Evolutionary conservation across 2,113 vertebrate species (phyloP).

Genomic region (Xenus cinereus): DNA sequence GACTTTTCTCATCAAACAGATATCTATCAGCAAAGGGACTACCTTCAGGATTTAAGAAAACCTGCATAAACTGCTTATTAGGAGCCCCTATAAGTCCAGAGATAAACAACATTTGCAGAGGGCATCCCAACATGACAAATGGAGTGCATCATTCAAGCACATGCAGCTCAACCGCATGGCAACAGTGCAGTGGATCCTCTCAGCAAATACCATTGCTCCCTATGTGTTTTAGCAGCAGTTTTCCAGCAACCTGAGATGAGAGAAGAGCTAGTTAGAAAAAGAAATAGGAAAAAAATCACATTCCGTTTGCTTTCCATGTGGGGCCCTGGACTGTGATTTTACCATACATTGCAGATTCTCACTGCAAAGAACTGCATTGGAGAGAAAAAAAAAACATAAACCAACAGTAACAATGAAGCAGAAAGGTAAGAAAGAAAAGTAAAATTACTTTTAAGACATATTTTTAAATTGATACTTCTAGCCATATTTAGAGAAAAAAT

Average conservation of each 20-base stretch:
- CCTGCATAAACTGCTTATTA: neutral
- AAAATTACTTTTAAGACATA: neutral
- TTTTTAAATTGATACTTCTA: neutral
- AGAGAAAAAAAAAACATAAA: neutral
- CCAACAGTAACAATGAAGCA: neutral
- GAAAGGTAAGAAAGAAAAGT: neutral
- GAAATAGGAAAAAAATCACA: neutral
- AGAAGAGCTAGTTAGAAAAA: neutral
- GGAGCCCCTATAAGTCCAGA: neutral
- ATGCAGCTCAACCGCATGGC: fast-evolving
- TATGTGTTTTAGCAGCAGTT: neutral
- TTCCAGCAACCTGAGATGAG: neutral
- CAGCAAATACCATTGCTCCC: neutral
- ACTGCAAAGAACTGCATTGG: fast-evolving
- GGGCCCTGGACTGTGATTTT: neutral
- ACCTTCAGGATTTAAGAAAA: neutral
- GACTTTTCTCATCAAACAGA: neutral
- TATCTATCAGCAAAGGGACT: neutral
- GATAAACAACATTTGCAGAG: neutral
- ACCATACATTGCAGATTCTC: neutral
- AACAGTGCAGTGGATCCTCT: neutral
- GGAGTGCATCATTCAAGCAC: neutral
- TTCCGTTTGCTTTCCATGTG: neutral
- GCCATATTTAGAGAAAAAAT: neutral
- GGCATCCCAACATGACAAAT: neutral